Evolutionary conservation across 2,113 vertebrate species (phyloP).

Genomic region (Malaclemys terrapin): DNA sequence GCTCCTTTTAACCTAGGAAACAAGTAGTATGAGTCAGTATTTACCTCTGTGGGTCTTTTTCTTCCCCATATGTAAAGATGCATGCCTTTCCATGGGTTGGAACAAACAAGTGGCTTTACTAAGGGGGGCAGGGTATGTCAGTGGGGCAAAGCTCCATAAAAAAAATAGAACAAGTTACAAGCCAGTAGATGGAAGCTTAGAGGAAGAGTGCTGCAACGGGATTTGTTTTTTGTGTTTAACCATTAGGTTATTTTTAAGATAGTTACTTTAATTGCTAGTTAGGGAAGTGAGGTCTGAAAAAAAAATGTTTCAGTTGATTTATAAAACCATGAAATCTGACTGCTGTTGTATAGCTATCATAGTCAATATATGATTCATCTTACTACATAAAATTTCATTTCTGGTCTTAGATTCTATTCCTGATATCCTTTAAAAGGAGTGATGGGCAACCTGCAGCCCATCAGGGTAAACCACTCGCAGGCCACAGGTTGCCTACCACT

Average conservation of each 20-base stretch:
- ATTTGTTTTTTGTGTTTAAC: not conserved
- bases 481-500: too few relatives aligned
- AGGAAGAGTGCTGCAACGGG: not conserved
- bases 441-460: too few relatives aligned
- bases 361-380: not conserved
- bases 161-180: not conserved
- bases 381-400: not conserved
- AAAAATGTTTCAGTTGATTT: not conserved
- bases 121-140: not conserved
- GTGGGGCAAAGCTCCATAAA: not conserved
- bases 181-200: not conserved
- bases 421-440: not conserved
- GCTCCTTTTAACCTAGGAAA: constrained; percentile 71
- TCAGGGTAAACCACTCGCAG: too few relatives aligned
- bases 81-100: not conserved
- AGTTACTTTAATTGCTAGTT: not conserved
- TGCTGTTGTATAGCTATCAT: not conserved
- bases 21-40: constrained; percentile 66
- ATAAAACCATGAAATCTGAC: not conserved
- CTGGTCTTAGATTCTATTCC: not conserved
- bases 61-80: not conserved
- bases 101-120: not conserved
- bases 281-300: not conserved
- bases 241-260: not conserved
- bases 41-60: not conserved